These are phyloP conservation scores for Hexactinellida sp. DNA, from an alignment of 37 sponge, comb jelly and placozoan species.

Conservation along the genomic window DNA sequence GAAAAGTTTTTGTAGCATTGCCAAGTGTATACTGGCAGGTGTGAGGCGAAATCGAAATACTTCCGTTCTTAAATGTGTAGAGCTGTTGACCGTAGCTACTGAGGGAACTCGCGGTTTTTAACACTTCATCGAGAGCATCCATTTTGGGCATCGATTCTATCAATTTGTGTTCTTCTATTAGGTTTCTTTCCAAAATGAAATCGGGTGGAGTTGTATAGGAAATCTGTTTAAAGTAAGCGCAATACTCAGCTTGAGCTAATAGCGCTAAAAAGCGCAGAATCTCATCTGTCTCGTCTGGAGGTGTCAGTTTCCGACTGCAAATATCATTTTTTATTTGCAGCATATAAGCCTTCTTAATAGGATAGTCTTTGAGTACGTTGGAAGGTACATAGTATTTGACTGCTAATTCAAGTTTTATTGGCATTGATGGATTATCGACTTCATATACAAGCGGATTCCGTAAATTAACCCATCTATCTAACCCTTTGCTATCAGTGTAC, in stretches of 20 bases:
- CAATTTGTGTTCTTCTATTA: neutral
- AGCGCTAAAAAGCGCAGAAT: constrained; percentile 3
- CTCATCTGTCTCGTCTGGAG: neutral
- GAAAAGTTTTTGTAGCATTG: neutral
- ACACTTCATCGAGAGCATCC: constrained; percentile 14
- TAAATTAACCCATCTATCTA: neutral
- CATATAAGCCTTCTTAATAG: neutral
- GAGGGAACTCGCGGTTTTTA: neutral
- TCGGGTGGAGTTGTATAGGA: constrained; percentile 3
- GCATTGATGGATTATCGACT: neutral
- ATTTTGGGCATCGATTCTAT: neutral
- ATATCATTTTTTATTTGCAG: neutral
- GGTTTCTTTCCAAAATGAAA: neutral
- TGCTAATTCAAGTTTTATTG: neutral
- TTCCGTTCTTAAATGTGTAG: neutral
- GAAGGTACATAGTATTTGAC: neutral
- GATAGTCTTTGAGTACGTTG: neutral
- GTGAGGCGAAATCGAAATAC: neutral
- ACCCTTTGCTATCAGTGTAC: neutral
- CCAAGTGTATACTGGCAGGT: neutral
- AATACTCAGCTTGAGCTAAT: neutral
- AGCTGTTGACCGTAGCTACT: neutral
- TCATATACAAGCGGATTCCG: neutral
- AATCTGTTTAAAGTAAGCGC: neutral
- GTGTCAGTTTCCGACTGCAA: neutral